Evolutionary conservation across 2,888 invertebrate genomes (phyloP).

Genomic region (Plebejus anna): DNA sequence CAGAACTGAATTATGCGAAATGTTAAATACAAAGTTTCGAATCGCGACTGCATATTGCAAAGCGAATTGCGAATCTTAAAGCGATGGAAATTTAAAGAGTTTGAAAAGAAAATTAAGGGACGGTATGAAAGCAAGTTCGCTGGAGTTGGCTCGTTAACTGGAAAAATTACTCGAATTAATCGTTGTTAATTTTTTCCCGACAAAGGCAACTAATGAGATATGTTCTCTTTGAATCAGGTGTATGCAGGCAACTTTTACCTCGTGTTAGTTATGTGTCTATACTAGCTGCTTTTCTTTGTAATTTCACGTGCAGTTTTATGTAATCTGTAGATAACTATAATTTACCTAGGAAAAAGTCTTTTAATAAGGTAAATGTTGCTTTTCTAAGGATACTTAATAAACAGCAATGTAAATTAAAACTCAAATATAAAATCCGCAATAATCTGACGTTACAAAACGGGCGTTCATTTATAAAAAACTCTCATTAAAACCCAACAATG

Average conservation of each 20-base stretch:
- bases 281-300: not conserved
- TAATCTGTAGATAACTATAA: not conserved
- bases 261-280: too few relatives aligned
- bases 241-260: not conserved
- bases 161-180: slow-evolving; percentile 66
- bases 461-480: slow-evolving; percentile 43
- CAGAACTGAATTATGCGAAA: slow-evolving; percentile 26
- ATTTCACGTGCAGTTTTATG: not conserved
- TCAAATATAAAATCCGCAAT: slow-evolving; percentile 10
- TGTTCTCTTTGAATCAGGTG: slow-evolving; percentile 36
- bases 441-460: slow-evolving; percentile 7
- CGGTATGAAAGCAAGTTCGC: slow-evolving; percentile 50
- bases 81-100: slow-evolving; percentile 68
- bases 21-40: slow-evolving; percentile 37
- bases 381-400: not conserved
- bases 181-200: slow-evolving; percentile 53
- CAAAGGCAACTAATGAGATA: slow-evolving; percentile 66
- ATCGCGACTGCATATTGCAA: slow-evolving; percentile 44
- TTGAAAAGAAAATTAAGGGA: slow-evolving; percentile 69
- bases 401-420: not conserved
- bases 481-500: slow-evolving; percentile 39
- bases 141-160: slow-evolving; percentile 70
- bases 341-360: not conserved
- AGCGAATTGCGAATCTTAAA: slow-evolving; percentile 56
- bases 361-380: not conserved